These are phyloP conservation scores for Zootermopsis nevadensis DNA, from an alignment of 2,888 invertebrate species.

Conservation along the genomic window DNA sequence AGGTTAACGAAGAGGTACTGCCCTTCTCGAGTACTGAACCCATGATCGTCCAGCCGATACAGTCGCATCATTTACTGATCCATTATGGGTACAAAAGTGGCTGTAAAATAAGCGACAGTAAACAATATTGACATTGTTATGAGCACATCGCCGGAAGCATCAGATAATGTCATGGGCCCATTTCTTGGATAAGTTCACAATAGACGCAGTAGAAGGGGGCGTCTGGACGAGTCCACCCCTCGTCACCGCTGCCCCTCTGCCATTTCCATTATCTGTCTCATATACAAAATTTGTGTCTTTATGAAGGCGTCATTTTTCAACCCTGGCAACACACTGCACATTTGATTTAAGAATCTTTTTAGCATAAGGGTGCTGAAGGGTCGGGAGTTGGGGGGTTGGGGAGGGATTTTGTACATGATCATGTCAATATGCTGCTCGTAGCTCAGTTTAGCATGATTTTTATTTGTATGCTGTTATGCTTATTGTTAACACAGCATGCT, in stretches of 20 bases:
- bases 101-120: too few species aligned
- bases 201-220: not conserved
- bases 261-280: conserved; percentile 10
- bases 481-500: too few species aligned
- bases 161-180: not conserved
- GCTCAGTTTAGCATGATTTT: not conserved
- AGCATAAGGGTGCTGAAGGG: conserved; percentile 30
- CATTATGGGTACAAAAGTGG: too few species aligned
- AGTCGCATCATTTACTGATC: too few species aligned
- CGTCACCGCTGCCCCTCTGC: not conserved
- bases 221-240: not conserved
- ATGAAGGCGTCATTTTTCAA: conserved; percentile 33
- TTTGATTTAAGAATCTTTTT: conserved; percentile 24
- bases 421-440: not conserved
- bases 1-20: too few species aligned
- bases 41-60: too few species aligned
- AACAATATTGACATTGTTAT: too few species aligned
- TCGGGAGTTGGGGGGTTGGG: not conserved
- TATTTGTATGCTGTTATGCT: too few species aligned
- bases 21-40: too few species aligned
- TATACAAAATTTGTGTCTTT: conserved; percentile 14
- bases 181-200: not conserved
- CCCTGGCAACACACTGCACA: conserved; percentile 5
- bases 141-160: not conserved
- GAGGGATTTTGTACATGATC: not conserved